Evolutionary conservation across 2,888 invertebrate species (phyloP), one percentile per base, ranked within the genome.

Genomic region (Odontothrips loti): DNA sequence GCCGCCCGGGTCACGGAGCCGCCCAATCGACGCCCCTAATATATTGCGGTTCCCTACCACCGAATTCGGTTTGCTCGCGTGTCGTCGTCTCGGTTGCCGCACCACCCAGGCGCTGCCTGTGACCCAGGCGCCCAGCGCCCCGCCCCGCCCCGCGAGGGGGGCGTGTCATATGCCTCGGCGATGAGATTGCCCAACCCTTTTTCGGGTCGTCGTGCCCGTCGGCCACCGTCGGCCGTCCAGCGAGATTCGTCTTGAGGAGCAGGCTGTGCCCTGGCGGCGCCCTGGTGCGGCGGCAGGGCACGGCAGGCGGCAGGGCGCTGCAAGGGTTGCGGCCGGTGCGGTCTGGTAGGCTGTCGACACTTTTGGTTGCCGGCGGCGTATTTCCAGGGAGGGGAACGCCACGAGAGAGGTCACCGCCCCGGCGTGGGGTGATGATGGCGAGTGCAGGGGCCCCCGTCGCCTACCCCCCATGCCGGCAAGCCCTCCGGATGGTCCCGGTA

Each of bases 121-220:
- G 58, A 15, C 58, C 6, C 58, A 20, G 20, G 58, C 58, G 58
- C 20, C 58, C 11, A 51, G 51, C 51, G 58, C 15, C 6, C 6
- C 51, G 51, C 4, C 12, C 15, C 15, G 51, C 15, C 51, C 4
- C 20, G 58, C 58, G 4, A 23, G 23, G 68, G 27, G 68, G 68
- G 68, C 68, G 68, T 23, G 68, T 75, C 68, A 27, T 27, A 12
- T 12, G 68, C 27, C 58, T 17, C 68, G 68, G 68, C 12, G 68
- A 75, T 75, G 68, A 75, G 27, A 75, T 75, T 75, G 68, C 68
- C 68, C 68, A 27, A 27, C 12, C 68, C 23, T n/a, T 58, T 58
- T 58, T 58, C 58, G 58, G 11, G 58, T 17, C 20, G 58, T 8
- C 20, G 34, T 43, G 34, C 3, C 34, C 34, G 34, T 43, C 34